Evolutionary conservation across 92 coral and sea anemone genomes (phyloP), one percentile per base, ranked within the genome.

Genomic region (Parazoanthus swiftii): DNA sequence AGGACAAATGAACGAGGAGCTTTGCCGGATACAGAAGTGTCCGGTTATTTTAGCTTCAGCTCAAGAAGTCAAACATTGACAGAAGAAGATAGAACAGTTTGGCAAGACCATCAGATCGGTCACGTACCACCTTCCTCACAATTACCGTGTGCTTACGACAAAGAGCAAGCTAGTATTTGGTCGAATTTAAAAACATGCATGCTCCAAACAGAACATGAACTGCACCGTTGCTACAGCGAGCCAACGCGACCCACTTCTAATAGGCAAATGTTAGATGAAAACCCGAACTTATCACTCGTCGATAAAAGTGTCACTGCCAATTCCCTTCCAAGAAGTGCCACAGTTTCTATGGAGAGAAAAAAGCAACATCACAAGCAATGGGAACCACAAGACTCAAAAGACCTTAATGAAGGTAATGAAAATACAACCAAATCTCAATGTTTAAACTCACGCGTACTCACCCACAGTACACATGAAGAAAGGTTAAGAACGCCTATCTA

Each of bases 161-260:
- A 51, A 51, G 58, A 51, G 15, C 58, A 51, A 51, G 58, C 42
- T 39, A 39, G 42, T 39, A 1, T 0, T 39, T 39, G 2, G 42
- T 39, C 42, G 42, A 39, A 39, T 39, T 39, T 39, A 39, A 39
- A 39, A 39, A 39, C 42, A 39, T 4, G 51, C 1, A 48, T 37
- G 21, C 67, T 38, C 23, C 58, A 65, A 68, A 43, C 54, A 11
- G 76, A 82, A 8, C 21, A 42, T 21, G 4, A 36, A 33, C 33
- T n/a, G 2, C 86, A 70, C 54, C 77, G 77, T 13, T 70, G 86
- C 77, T 26, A 38, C 46, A 83, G 86, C 48, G 86, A 83, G n/a
- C 50, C 77, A 70, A 11, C 66, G 26, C 21, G 0, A 78, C 18
- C 16, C 26, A 44, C 56, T 9, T 13, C 76, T 25, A 15, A n/a